Percentiles rank a stretch among this genome's conserved stretches.
Evolutionary conservation across 2,113 vertebrate genomes (phyloP).

Genomic region (Leptocoma aspasia): DNA sequence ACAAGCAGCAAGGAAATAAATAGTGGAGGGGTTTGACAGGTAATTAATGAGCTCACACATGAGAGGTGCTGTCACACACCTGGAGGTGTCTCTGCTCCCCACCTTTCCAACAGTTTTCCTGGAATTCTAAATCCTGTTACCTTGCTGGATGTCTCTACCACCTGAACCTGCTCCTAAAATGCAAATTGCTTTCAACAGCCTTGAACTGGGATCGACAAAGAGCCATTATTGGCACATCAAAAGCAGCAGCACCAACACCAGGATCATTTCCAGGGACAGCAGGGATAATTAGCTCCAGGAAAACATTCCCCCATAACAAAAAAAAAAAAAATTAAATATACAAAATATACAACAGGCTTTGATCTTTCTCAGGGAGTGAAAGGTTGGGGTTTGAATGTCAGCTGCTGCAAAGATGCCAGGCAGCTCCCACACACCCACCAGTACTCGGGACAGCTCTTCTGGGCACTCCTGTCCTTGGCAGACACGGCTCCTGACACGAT

Average conservation of each 20-base stretch:
- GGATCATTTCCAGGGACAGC: not conserved
- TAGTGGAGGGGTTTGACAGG: not conserved
- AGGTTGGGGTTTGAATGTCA: not conserved
- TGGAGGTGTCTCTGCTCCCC: not conserved
- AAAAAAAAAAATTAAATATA: not conserved
- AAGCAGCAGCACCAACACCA: not conserved
- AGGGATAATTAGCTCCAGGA: not conserved
- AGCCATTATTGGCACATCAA: not conserved
- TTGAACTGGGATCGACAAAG: not conserved
- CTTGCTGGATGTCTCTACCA: not conserved
- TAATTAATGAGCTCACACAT: not conserved
- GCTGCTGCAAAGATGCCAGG: not conserved
- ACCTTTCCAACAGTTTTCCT: not conserved
- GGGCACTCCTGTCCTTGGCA: slow-evolving; percentile 55
- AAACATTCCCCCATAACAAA: not conserved
- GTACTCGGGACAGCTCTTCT: slow-evolving; percentile 64
- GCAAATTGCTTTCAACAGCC: not conserved
- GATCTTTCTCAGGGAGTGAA: not conserved
- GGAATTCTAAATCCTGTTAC: not conserved
- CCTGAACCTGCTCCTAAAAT: not conserved
- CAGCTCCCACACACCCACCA: slow-evolving; percentile 65
- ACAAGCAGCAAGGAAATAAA: not conserved
- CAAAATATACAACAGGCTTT: not conserved
- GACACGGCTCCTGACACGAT: slow-evolving; percentile 58
- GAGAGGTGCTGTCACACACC: not conserved